Evolutionary conservation across 2,888 invertebrate genomes (phyloP), one percentile per base, ranked within the genome.

Genomic region (Dasypolia templi): DNA sequence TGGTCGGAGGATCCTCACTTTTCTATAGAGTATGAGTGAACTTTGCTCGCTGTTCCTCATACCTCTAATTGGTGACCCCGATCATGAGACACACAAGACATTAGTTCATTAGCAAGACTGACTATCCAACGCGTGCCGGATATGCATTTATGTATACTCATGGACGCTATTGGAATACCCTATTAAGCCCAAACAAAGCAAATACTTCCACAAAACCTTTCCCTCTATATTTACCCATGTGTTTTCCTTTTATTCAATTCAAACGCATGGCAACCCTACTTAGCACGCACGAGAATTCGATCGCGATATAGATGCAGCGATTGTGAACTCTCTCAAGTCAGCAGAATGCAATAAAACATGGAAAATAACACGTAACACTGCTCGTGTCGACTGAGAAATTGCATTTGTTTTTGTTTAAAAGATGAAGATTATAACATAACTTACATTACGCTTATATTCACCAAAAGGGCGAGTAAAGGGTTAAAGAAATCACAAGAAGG

Each of bases 241-340:
- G 9, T 39, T 32, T 42, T 4, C 3, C 7, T 56, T 51, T 58
- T 59, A 59, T 77, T 77, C 17, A 59, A 49, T 61, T 62, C 19
- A n/a, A 46, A 32, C 14, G 7, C 9, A 46, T 29, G 55, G 4
- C 79, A 87, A 19, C 86, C 86, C 85, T 87, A 70, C 39, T 26
- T 3, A 46, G 22, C 17, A 84, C 71, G 78, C 77, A 83, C 55
- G 56, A 68, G 63, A 69, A 77, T 79, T 81, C 78, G 75, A 82
- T 81, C 76, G 76, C 51, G 71, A 86, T 86, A 81, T 81, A 88
- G 87, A 87, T 86, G 88, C 88, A 88, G 72, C 82, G 79, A 86
- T 87, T 87, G 86, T 84, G 75, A 86, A 85, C 72, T 80, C 83
- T 74, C 79, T 81, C 76, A 72, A 84, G 80, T 82, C 84, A 83